Evolutionary conservation across 2,888 invertebrate genomes (phyloP), one percentile per base, ranked within the genome.

Genomic region (Nipponacmea schrenckii): DNA sequence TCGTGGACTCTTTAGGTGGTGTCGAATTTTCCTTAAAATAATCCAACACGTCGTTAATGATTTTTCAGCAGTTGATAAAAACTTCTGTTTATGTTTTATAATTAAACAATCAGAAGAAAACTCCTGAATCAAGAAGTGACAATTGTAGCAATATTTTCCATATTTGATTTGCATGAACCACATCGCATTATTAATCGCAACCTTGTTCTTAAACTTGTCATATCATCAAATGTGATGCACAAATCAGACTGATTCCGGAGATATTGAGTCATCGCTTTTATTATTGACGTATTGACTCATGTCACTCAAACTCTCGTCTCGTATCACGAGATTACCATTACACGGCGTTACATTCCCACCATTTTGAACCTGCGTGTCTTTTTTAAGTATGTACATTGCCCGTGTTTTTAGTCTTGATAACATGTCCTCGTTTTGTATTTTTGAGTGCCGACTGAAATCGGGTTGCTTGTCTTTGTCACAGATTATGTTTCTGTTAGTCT

Each of bases 361-460:
- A 24, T 56, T 56, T 24, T 56, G 20, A 24, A 56, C 56, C 15
- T 14, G 56, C 2, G 56, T 56, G 24, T 56, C 56, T 27, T 56
- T 69, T 63, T 45, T 69, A 44, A 69, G 63, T 20, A 69, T 63
- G 17, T 62, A 26, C 26, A 69, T 48, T 15, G 68, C 63, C 15
- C 68, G 44, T 20, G 68, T 44, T 44, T 63, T 62, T n/a, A 69
- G 45, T 69, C 63, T 69, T 20, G 39, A 39, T 26, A 69, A 44
- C 26, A 69, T 44, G 26, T 62, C 68, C 20, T 69, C 68, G 44
- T 69, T 69, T 69, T 63, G 44, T 12, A 56, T 56, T 24, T 56
- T 56, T 24, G 20, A 24, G 20, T 56, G 56, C 20, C 24, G 20
- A 56, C 14, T 56, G 24, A 56, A 56, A 10, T 12, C 20, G 1